Base-by-base conservation (phyloP, 2,888 invertebrate species). In the Phoronis australis region DNA sequence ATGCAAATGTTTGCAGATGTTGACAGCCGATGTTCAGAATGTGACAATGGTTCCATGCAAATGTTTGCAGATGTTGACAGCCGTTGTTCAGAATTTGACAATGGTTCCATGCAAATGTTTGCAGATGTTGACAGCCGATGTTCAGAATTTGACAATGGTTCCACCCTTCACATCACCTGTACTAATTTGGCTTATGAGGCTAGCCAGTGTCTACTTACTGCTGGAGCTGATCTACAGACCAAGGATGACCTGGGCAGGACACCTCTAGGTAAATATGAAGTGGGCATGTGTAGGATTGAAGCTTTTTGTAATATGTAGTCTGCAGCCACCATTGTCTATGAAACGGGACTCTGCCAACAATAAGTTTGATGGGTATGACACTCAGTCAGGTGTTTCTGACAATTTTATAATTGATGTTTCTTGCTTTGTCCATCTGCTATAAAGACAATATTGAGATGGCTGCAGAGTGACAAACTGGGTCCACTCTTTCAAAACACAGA, bases 101-200 rank as follows among this genome's bases (percentile, higher is more conserved):
- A 77, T 52, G 79, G 79, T 2, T 74, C 79, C n/a, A n/a, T n/a
- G n/a, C n/a, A n/a, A n/a, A n/a, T 42, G 26, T 27, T 54, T 62
- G 40, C 64, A 75, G 78, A 79, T 60, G 71, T 80, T 39, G 77
- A 80, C 61, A 75, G 72, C 52, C 66, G 68, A 9, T 80, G 80
- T 62, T 62, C 73, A 37, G 79, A 78, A 54, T 80, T 79, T 68
- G 78, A 80, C 50, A 73, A 77, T 52, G 79, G 79, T 2, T 74
- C 79, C 38, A 73, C 79, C 1, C 64, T 80, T 35, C 80, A 80
- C 58, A 79, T 80, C 46, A 78, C 80, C 21, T 79, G 79, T 12
- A 69, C 73, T 27, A 79, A 79, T 56, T 65, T 80, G 42, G 75
- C 78, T 24, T 65, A 75, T 42, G 77, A 78, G 46, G 76, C 79